Evolutionary conservation across 2,888 invertebrate genomes (phyloP).

Genomic region (Papilio protenor): DNA sequence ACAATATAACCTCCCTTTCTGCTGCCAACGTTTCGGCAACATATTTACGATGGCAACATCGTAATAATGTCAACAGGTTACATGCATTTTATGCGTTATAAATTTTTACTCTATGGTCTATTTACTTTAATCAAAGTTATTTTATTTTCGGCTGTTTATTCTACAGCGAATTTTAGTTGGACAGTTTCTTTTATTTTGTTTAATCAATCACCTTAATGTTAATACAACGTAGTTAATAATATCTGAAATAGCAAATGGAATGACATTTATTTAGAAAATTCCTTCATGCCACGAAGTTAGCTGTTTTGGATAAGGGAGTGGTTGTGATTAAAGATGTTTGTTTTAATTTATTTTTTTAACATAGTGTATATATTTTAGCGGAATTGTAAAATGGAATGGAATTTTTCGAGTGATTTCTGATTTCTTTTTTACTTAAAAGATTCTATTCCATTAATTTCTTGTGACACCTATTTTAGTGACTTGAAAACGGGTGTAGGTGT

Average conservation of each 20-base stretch:
- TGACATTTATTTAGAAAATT: slow-evolving; percentile 42
- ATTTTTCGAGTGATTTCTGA: slow-evolving; percentile 46
- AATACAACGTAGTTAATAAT: slow-evolving; percentile 36
- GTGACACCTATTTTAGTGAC: slow-evolving; percentile 19
- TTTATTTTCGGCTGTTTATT: slow-evolving; percentile 11
- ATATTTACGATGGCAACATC: not conserved
- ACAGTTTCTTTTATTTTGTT: slow-evolving; percentile 13
- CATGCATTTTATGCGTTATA: not conserved
- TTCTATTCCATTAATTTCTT: slow-evolving; percentile 53
- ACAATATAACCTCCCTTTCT: slow-evolving; percentile 4
- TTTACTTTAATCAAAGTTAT: slow-evolving; percentile 7
- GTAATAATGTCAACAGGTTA: not conserved
- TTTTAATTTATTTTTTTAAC: slow-evolving; percentile 57
- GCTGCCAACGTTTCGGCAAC: not conserved
- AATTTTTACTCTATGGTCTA: not conserved
- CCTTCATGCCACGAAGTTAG: slow-evolving; percentile 51
- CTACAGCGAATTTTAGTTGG: not conserved
- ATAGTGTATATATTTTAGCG: slow-evolving; percentile 47
- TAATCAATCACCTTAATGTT: slow-evolving; percentile 47
- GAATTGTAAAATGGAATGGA: slow-evolving; percentile 49
- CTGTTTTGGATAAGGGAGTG: slow-evolving; percentile 57
- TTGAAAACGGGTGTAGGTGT: slow-evolving; percentile 39
- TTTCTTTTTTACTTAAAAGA: slow-evolving; percentile 42
- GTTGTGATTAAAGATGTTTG: slow-evolving; percentile 60
- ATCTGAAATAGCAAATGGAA: slow-evolving; percentile 53